These are phyloP conservation scores for Diploptera punctata DNA, from an alignment of 2,888 invertebrate genomes.

Conservation along the genomic window DNA sequence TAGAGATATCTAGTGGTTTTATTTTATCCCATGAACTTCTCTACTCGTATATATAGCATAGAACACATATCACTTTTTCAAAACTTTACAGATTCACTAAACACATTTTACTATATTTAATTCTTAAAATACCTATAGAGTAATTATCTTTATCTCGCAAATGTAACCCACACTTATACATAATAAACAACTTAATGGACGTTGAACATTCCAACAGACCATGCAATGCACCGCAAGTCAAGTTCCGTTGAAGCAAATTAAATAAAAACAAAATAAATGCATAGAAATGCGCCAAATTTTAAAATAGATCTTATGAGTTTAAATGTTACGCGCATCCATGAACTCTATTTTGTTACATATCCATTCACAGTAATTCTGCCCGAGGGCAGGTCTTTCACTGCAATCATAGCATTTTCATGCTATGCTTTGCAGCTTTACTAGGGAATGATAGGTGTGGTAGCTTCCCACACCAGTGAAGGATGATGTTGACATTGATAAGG, in stretches of 20 bases:
- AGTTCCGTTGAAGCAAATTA: not conserved
- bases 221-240: conserved; percentile 15
- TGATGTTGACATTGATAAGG: too few species aligned
- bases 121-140: not conserved
- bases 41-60: not conserved
- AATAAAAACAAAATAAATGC: not conserved
- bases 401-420: too few species aligned
- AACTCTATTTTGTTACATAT: too few species aligned
- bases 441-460: too few species aligned
- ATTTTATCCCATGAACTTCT: conserved; percentile 12
- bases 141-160: not conserved
- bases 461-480: too few species aligned
- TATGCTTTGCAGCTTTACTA: too few species aligned
- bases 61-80: conserved; percentile 1
- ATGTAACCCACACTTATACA: not conserved
- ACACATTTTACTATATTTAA: conserved; percentile 4
- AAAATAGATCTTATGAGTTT: too few species aligned
- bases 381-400: too few species aligned
- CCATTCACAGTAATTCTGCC: too few species aligned
- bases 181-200: conserved; percentile 32
- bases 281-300: not conserved
- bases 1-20: conserved; percentile 11
- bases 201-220: conserved; percentile 26
- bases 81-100: not conserved
- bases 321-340: too few species aligned